Base-by-base conservation (phyloP, 1,140 invertebrate species). In the Hyphantria cunea region DNA sequence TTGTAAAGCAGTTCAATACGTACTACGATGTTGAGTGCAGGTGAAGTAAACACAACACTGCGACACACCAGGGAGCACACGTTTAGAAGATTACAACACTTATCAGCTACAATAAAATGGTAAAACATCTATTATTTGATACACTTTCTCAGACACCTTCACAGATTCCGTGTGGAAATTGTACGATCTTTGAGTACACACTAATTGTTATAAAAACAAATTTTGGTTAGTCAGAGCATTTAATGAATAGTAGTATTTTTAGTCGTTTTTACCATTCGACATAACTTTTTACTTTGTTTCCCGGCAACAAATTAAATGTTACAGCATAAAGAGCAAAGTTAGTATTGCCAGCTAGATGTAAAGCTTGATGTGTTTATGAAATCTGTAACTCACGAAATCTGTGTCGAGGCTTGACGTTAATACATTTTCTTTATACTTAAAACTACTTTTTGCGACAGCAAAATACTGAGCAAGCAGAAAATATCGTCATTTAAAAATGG, bases 91-190 rank as follows among this genome's bases (percentile, higher is more conserved):
- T 7, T 39, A 39, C 37, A 39, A 39, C 37, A 42, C 51, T 53
- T 41, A 53, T 8, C 10, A 49, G 25, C 0, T 31, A 10, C 11
- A 9, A 25, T 31, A 10, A 49, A 31, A 9, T 49, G 31, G 11
- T 49, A 32, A 49, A 11, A 32, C 31, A 31, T 32, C 8, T 0
- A 31, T n/a, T 31, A 25, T 6, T 14, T 15, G 0, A 44, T 54
- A 10, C 51, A 54, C 37, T 54, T 54, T 54, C 39, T 54, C 41
- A 15, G 41, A 44, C 8, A 44, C 52, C 17, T n/a, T 13, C 17
- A 44, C 39, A 54, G 42, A 54, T 54, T 44, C 32, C 41, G 52
- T 25, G 15, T 8, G 25, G 32, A 15, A 3, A 1, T 42, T 12
- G 12, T 25, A 25, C 17, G 17, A 25, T 25, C 5, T 25, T 5